A percentile compares a stretch with the other conserved stretches of the same genome.
Evolutionary conservation across 2,888 invertebrate genomes (phyloP).

Genomic region (Belgica antarctica): DNA sequence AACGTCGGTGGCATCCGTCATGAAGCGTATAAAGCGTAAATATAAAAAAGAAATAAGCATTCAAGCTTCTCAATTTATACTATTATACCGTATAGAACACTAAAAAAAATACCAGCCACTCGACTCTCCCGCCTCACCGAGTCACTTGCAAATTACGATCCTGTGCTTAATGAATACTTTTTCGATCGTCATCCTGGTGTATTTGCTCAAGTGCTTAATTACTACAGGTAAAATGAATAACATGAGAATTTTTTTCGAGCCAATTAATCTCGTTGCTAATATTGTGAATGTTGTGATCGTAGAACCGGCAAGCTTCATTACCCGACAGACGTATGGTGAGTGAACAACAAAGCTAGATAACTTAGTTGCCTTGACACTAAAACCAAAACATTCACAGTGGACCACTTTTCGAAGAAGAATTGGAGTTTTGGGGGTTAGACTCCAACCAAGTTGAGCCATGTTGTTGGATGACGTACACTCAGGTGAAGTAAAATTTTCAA

Average conservation of each 20-base stretch:
- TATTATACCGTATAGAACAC: too few species aligned
- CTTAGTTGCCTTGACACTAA: too few species aligned
- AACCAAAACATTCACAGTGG: too few species aligned
- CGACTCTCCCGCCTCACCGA: constrained; percentile 78
- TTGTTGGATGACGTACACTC: constrained; percentile 86
- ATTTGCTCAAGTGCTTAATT: constrained; percentile 84
- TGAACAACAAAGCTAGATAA: too few species aligned
- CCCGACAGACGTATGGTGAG: constrained; percentile 88
- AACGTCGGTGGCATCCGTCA: constrained; percentile 47
- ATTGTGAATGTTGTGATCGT: constrained; percentile 44
- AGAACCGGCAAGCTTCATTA: constrained; percentile 86
- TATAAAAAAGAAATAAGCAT: too few species aligned
- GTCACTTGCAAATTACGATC: constrained; percentile 84
- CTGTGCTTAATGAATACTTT: constrained; percentile 84
- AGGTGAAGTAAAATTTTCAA: too few species aligned
- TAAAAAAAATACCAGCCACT: constrained; percentile 88
- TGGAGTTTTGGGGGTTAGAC: constrained; percentile 89
- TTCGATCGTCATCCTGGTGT: constrained; percentile 88
- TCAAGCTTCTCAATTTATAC: too few species aligned
- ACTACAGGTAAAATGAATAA: constrained; percentile 64
- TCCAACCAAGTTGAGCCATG: constrained; percentile 92
- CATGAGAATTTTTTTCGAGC: neutral
- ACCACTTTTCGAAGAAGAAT: constrained; percentile 84
- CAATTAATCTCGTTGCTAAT: neutral
- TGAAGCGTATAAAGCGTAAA: constrained; percentile 74